phyloP scores from a whole-genome alignment of 2,888 invertebrate species.

The Vesta saturnalis region DNA sequence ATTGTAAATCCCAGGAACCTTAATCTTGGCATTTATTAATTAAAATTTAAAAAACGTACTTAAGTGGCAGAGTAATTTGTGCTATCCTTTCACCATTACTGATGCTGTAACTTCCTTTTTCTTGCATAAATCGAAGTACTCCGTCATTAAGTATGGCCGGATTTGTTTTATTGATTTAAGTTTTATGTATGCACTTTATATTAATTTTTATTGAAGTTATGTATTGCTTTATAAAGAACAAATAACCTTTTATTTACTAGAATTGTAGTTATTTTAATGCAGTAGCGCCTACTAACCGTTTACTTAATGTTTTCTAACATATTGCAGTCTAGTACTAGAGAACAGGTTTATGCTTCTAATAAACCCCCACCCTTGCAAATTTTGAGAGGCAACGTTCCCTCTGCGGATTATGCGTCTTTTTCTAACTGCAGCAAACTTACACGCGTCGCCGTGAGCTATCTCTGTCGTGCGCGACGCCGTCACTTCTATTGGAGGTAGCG shows the following conservation, averaged over 20 bases:
- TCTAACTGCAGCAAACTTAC: conserved; percentile 4
- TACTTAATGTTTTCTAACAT: conserved; percentile 27
- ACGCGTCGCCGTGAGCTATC: conserved; percentile 17
- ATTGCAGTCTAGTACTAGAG: conserved; percentile 25
- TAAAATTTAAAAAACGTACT: neutral
- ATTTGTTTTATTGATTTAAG: conserved; percentile 30
- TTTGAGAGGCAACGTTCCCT: conserved; percentile 33
- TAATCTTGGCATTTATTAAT: conserved; percentile 37
- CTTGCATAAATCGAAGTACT: conserved; percentile 18
- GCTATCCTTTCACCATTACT: conserved; percentile 25
- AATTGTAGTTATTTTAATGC: neutral
- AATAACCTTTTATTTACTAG: conserved; percentile 8
- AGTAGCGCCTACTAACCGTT: conserved; percentile 13
- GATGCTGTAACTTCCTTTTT: neutral
- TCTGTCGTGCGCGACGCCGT: conserved; percentile 33
- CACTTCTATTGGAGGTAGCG: conserved; percentile 27
- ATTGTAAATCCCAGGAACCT: conserved; percentile 33
- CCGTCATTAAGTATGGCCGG: conserved; percentile 26
- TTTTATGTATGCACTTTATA: conserved; percentile 18
- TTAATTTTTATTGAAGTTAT: conserved; percentile 4
- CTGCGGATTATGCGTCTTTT: conserved; percentile 31
- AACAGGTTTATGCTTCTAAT: conserved; percentile 30
- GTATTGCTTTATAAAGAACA: conserved; percentile 4
- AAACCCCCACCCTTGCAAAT: conserved; percentile 28
- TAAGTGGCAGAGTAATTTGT: neutral